Evolutionary conservation across 2,888 invertebrate genomes (phyloP).

Genomic region (Malthinus flaveolus): DNA sequence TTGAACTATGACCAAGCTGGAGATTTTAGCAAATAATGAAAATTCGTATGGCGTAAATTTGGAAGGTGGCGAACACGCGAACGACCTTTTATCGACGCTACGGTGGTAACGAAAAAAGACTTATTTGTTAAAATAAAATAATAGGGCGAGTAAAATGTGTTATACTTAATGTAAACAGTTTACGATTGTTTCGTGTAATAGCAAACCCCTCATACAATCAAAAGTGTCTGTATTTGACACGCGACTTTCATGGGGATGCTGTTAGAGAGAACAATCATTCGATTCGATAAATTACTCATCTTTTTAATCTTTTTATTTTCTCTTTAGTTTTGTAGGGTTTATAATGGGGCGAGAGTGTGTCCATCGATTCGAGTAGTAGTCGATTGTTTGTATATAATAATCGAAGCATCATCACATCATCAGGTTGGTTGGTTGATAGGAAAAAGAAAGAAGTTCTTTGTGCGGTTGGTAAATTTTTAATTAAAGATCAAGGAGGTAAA

Average conservation of each 20-base stretch:
- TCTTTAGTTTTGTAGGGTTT: constrained; percentile 18
- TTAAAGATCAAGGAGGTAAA: constrained; percentile 27
- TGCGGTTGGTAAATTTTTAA: constrained; percentile 20
- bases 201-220: constrained; percentile 39
- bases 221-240: constrained; percentile 39
- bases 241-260: constrained; percentile 37
- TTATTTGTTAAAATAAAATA: constrained; percentile 11
- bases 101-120: constrained; percentile 31
- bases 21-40: too few relatives aligned
- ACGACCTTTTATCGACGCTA: too few relatives aligned
- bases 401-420: too few relatives aligned
- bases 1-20: too few relatives aligned
- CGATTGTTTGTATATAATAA: too few relatives aligned
- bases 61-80: too few relatives aligned
- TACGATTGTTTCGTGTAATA: constrained; percentile 40
- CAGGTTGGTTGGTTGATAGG: too few relatives aligned
- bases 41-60: too few relatives aligned
- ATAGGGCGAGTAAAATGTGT: constrained; percentile 27
- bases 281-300: constrained; percentile 36
- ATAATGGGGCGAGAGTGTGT: constrained; percentile 22
- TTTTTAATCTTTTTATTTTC: constrained; percentile 37
- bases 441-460: too few relatives aligned
- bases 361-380: constrained; percentile 17
- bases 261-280: constrained; percentile 31
- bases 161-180: constrained; percentile 37